phyloP scores from a whole-genome alignment of 2,888 invertebrate species.

The Dasypogon diadema region DNA sequence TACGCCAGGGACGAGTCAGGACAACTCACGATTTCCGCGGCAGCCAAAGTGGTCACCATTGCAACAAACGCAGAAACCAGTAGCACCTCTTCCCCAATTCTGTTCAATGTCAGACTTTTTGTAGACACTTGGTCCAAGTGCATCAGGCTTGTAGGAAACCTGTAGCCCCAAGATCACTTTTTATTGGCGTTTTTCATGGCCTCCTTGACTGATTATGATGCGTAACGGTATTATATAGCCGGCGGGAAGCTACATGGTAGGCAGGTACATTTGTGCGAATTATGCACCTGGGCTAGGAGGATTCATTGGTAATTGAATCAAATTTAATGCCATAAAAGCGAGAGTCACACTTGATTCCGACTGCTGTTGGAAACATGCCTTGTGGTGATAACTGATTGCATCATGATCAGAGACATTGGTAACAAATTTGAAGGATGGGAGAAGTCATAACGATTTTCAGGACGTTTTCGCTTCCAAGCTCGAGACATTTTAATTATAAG shows the following conservation, averaged over 20 bases:
- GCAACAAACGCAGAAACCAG: constrained; percentile 16
- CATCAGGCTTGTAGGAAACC: background rate
- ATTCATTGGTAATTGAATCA: constrained; percentile 23
- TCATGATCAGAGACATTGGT: background rate
- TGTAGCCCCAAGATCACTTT: background rate
- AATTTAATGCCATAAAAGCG: background rate
- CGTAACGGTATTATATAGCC: constrained; percentile 8
- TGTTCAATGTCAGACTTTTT: background rate
- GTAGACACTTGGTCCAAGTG: background rate
- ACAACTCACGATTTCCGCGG: constrained; percentile 40
- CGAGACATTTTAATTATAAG: constrained; percentile 37
- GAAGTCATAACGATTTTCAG: background rate
- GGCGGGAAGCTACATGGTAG: background rate
- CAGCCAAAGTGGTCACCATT: background rate
- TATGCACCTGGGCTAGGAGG: background rate
- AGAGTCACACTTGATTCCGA: background rate
- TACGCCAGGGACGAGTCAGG: constrained; percentile 23
- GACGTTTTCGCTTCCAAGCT: background rate
- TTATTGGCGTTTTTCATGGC: background rate
- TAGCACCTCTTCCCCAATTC: constrained; percentile 15
- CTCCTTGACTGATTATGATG: constrained; percentile 28
- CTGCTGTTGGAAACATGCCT: constrained; percentile 6
- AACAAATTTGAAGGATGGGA: background rate
- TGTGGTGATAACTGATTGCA: background rate
- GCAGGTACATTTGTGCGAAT: background rate